A percentile compares a stretch with the other conserved stretches of the same genome.
These are phyloP conservation scores for Diplodus puntazzo DNA, from an alignment of 2,797 vertebrate species.

Conservation along the genomic window DNA sequence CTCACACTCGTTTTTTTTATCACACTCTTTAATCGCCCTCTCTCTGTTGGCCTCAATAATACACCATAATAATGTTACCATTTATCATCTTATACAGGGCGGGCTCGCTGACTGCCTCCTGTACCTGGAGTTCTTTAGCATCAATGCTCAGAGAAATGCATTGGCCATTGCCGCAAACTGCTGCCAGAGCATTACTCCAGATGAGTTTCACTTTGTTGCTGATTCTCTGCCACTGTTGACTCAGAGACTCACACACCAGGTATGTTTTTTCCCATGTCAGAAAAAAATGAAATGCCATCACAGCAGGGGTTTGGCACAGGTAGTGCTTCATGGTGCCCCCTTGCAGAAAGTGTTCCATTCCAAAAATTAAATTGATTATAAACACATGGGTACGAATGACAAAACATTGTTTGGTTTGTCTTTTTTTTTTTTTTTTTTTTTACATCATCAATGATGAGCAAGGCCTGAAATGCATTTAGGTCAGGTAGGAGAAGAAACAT, in stretches of 20 bases:
- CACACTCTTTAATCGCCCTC: background rate
- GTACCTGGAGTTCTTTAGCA: constrained; percentile 99
- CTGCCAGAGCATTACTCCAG: constrained; percentile 99
- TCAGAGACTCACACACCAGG: constrained; percentile 99
- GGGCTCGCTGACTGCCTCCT: constrained; percentile 97
- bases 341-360: background rate
- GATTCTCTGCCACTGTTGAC: constrained; percentile 98
- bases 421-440: background rate
- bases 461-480: background rate
- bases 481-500: background rate
- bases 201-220: constrained; percentile 99
- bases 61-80: background rate
- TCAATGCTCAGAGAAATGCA: constrained; percentile 99
- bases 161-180: constrained; percentile 99
- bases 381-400: background rate
- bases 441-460: background rate
- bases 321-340: background rate
- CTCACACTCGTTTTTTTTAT: constrained; percentile 1
- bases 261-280: constrained; percentile 64
- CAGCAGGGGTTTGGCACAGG: background rate
- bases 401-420: background rate
- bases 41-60: background rate
- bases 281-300: constrained; percentile 1
- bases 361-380: background rate
- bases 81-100: constrained; percentile 80